Base-by-base conservation (phyloP, 2,888 invertebrate species). In the Agriotes lineatus region DNA sequence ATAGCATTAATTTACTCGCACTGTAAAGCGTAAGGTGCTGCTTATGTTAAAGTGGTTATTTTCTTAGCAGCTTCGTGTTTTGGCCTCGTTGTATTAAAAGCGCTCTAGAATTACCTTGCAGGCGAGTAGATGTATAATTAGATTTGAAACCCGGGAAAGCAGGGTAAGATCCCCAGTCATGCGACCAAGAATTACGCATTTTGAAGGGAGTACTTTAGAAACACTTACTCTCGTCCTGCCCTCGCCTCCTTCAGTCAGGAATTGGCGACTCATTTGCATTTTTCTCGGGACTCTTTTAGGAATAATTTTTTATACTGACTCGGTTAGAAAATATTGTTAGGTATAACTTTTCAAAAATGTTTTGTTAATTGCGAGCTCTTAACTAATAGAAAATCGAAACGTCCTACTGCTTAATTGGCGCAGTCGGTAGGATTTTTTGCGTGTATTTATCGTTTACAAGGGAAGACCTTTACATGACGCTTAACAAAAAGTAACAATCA, bases 41-140 rank as follows among this genome's bases (percentile, higher is more conserved):
- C 69, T 69, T 69, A 69, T 69, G 60, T 52, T 64, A 69, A 64
- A 64, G 63, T 58, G 59, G 59, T 64, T 69, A 64, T 69, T 63
- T 69, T 68, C 62, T 68, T 68, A 63, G 62, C 68, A 69, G 69
- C 63, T 69, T 60, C 64, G 59, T 69, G 69, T 69, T 69, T 69
- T 69, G 69, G 63, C 64, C 69, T 60, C 60, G 64, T 56, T 35
- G 69, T 69, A 69, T 69, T 69, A 69, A 69, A 69, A 69, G 69
- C 69, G 64, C 64, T 64, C 64, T 54, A 48, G 69, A 63, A 69
- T 69, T 69, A 69, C 69, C 69, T 64, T 45, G 37, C 64, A 69
- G 57, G 59, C 69, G 63, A 69, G 69, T 64, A 69, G 69, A 63
- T 56, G 64, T 69, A 64, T 69, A 69, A 69, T 69, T 64, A 69